Percentiles rank a stretch among this genome's conserved stretches.
These are phyloP conservation scores for Catostylus mosaicus DNA, from an alignment of 30 jellyfish, hydroid and myxozoan species.

Conservation along the genomic window DNA sequence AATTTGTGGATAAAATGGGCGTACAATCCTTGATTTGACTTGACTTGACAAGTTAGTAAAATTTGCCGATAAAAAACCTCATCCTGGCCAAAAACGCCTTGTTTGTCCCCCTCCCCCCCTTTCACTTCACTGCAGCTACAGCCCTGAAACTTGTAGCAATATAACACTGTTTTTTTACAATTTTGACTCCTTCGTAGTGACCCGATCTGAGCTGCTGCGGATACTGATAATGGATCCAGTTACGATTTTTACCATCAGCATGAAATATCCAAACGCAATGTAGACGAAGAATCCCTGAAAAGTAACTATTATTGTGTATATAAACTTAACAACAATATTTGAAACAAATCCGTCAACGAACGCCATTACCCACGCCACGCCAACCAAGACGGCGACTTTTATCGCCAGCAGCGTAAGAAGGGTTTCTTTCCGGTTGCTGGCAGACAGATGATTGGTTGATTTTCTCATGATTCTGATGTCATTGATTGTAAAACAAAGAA, in stretches of 20 bases:
- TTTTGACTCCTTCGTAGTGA: background rate
- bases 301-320: constrained; percentile 38
- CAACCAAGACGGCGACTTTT: constrained; percentile 46
- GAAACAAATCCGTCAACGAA: constrained; percentile 45
- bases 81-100: no score
- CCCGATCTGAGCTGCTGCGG: background rate
- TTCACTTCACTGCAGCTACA: no score
- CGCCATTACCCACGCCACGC: constrained; percentile 62
- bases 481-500: constrained; percentile 30
- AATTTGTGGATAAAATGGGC: no score
- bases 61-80: no score
- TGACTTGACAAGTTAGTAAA: no score
- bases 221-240: background rate
- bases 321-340: constrained; percentile 5
- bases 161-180: background rate
- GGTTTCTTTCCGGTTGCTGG: constrained; percentile 29
- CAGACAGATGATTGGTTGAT: constrained; percentile 9
- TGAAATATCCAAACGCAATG: constrained; percentile 40
- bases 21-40: no score
- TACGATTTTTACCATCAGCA: background rate
- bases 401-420: constrained; percentile 23
- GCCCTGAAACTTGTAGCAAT: no score
- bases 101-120: no score
- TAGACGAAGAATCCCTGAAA: constrained; percentile 52
- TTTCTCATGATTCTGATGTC: constrained; percentile 1